phyloP scores from a whole-genome alignment of 2,888 invertebrate species.

The Lysandra bellargus region DNA sequence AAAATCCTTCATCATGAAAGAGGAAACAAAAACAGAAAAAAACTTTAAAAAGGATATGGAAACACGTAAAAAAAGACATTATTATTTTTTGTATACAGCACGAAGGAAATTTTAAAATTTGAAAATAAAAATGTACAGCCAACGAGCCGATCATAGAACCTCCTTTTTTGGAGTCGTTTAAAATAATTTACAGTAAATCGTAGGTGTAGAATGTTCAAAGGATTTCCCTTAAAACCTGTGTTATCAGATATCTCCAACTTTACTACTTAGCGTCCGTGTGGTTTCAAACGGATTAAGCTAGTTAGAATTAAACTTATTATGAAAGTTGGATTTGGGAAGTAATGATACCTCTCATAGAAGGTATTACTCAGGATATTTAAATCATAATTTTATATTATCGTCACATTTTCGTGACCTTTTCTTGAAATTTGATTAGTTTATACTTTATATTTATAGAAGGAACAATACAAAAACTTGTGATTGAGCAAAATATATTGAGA shows the following conservation, averaged over 20 bases:
- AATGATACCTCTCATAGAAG: neutral
- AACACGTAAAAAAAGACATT: too few species aligned
- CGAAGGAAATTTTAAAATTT: too few species aligned
- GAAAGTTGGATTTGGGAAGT: conserved; percentile 3
- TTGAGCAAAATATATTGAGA: neutral
- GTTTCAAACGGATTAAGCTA: conserved; percentile 15
- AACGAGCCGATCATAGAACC: too few species aligned
- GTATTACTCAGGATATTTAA: neutral
- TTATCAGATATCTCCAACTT: neutral
- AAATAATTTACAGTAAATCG: neutral
- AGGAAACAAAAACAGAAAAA: too few species aligned
- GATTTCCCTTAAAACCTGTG: neutral
- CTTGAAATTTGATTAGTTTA: neutral
- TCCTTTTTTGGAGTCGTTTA: too few species aligned
- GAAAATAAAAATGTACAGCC: too few species aligned
- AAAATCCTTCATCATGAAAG: too few species aligned
- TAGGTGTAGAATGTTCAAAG: neutral
- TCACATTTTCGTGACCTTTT: neutral
- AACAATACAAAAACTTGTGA: neutral
- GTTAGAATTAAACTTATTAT: conserved; percentile 2
- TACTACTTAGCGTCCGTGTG: neutral
- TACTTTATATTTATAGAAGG: neutral
- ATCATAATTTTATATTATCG: neutral
- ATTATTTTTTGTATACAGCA: too few species aligned
- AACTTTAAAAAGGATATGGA: too few species aligned